Evolutionary conservation across 2,888 invertebrate species (phyloP), one percentile per base, ranked within the genome.

Genomic region (Aromia moschata): DNA sequence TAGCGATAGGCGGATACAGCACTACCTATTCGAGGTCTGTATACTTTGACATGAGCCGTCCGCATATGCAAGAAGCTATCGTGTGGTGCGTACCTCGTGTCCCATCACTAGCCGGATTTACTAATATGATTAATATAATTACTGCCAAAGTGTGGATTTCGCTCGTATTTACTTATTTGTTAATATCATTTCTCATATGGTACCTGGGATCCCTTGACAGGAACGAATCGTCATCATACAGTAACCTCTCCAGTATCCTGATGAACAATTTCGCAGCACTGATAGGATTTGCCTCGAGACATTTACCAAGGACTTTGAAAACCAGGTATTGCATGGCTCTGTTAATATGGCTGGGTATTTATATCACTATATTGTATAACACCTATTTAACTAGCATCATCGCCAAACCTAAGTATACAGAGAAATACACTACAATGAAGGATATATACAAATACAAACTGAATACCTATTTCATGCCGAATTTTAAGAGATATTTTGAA

Each of bases 21-120:
- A 43, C 31, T 31, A 52, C 31, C 4, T 36, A 20, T 14, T 15
- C 7, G 2, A 38, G 49, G 14, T 7, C 17, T 33, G 10, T 9
- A 14, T 9, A 46, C 16, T 54, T 61, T 11, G 56, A 54, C n/a
- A 36, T 46, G 1, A 61, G 58, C 38, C 31, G 30, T 2, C 44
- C 56, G 9, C 61, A 56, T 20, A 36, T 18, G n/a, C n/a, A 56
- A 11, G 54, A 58, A 18, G 7, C 41, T 1, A 7, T 60, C 9
- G 44, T 49, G 20, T 56, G 60, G 58, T 64, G 64, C 36, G 60
- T 45, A 15, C 64, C 64, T 1, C 31, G 41, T 25, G n/a, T 46
- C 31, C 56, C 56, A 4, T 12, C 20, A 0, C 15, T 37, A 3
- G 40, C 43, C 14, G 51, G 43, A 36, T 51, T 64, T 41, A 41